Evolutionary conservation across 2,888 invertebrate species (phyloP), one percentile per base, ranked within the genome.

Genomic region (Glomeris marginata): DNA sequence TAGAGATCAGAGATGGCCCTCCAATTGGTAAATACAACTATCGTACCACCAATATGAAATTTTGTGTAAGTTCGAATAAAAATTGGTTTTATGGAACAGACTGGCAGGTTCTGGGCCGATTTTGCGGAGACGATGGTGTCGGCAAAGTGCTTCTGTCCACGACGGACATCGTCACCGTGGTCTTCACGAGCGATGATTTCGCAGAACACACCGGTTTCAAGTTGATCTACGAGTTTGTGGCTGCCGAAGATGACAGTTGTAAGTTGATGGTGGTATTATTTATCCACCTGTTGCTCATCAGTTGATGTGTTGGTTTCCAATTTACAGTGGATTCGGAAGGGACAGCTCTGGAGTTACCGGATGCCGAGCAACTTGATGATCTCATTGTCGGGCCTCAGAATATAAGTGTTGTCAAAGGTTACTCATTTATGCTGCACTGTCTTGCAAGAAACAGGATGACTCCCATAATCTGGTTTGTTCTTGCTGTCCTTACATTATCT

Each of bases 391-490:
- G 38, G 11, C 58, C 58, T 8, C 41, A 55, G 13, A 59, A 59
- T 49, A 56, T 56, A 1, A 56, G 55, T 1, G 47, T 59, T 13
- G 11, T 42, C 2, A 22, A 44, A 28, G 58, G 58, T 1, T 47
- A 55, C 5, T 53, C 55, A 1, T 53, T 58, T 22, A 52, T 55
- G n/a, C 42, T 59, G 4, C 40, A 51, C 21, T 59, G 59, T 36
- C 20, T 43, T 20, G 21, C 35, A 6, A 52, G 43, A 40, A 45
- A 37, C 18, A 35, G 38, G 18, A 52, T 28, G n/a, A 21, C 22
- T 4, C n/a, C 47, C 8, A 33, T 49, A 1, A 33, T 37, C 13
- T 52, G 52, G 52, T 52, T 34, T 6, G 43, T 42, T 2, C 34
- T 11, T 28, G 18, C 15, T 3, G 15, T 38, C 18, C 15, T 5